Evolutionary conservation across 2,888 invertebrate species (phyloP).

Genomic region (Drosophila niveifrons): DNA sequence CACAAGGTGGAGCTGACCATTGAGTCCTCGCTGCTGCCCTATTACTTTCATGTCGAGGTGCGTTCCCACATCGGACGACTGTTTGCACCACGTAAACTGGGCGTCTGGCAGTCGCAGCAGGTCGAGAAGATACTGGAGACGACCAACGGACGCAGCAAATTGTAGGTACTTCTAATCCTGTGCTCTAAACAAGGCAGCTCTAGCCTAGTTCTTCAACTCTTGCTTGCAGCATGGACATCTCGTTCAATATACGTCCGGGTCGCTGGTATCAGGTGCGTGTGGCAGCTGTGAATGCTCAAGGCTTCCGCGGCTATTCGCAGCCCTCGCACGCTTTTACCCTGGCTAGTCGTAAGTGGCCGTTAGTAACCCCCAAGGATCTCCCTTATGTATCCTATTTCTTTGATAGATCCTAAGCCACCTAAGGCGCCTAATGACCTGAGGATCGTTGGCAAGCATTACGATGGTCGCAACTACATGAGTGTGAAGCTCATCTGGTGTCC

Average conservation of each 20-base stretch:
- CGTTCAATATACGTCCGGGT: conserved; percentile 87
- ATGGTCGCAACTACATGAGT: conserved; percentile 86
- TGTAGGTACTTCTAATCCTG: conserved; percentile 42
- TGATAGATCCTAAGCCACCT: conserved; percentile 84
- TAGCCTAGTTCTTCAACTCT: background rate
- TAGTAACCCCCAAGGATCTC: background rate
- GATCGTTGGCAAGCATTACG: conserved; percentile 70
- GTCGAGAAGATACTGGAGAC: conserved; percentile 82
- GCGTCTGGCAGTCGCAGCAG: conserved; percentile 87
- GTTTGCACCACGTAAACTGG: conserved; percentile 88
- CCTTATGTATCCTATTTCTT: background rate
- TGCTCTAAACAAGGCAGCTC: background rate
- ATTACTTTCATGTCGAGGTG: conserved; percentile 87
- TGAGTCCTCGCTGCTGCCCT: conserved; percentile 79
- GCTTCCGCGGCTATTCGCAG: conserved; percentile 90
- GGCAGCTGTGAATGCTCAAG: conserved; percentile 90
- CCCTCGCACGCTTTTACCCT: conserved; percentile 88
- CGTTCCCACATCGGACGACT: conserved; percentile 90
- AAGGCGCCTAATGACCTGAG: conserved; percentile 82
- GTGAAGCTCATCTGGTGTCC: conserved; percentile 89
- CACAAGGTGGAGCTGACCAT: conserved; percentile 87
- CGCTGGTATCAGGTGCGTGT: conserved; percentile 93
- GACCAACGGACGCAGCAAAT: conserved; percentile 68
- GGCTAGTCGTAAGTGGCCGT: conserved; percentile 79
- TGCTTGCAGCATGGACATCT: conserved; percentile 78